phyloP scores from a whole-genome alignment of 2,888 invertebrate species.

The Acleris literana region DNA sequence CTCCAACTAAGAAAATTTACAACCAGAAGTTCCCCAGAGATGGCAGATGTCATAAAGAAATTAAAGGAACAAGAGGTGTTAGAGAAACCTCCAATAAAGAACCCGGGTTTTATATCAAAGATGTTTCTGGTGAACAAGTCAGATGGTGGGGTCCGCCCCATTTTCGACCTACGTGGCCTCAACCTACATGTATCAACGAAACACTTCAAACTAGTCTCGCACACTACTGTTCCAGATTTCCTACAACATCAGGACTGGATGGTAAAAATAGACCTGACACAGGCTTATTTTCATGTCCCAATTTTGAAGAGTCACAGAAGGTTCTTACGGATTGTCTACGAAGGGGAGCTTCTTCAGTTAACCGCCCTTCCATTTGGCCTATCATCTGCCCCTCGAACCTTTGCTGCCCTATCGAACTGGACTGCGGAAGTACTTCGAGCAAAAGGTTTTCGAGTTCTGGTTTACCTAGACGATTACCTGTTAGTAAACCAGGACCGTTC shows the following conservation, averaged over 20 bases:
- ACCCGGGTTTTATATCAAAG: slow-evolving; percentile 36
- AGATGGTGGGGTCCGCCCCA: slow-evolving; percentile 41
- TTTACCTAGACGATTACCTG: slow-evolving; percentile 14
- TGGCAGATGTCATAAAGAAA: too few species aligned
- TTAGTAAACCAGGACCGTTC: slow-evolving; percentile 5
- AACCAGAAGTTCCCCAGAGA: slow-evolving; percentile 8
- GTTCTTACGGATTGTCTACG: neutral
- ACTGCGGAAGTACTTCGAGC: slow-evolving; percentile 10
- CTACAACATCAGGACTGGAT: slow-evolving; percentile 33
- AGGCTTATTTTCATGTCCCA: slow-evolving; percentile 25
- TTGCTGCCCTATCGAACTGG: slow-evolving; percentile 14
- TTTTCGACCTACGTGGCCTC: slow-evolving; percentile 42
- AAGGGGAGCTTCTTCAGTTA: too few species aligned
- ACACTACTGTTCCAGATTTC: slow-evolving; percentile 37
- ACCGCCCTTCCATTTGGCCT: slow-evolving; percentile 9
- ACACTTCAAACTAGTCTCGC: slow-evolving; percentile 41
- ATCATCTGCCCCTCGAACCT: neutral
- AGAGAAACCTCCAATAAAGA: neutral
- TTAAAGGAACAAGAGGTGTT: too few species aligned
- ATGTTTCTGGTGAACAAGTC: slow-evolving; percentile 42
- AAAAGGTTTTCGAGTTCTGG: slow-evolving; percentile 6
- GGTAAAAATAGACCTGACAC: slow-evolving; percentile 24
- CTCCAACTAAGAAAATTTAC: slow-evolving; percentile 10
- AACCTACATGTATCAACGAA: slow-evolving; percentile 37
- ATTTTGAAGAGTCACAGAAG: slow-evolving; percentile 1